phyloP scores from a whole-genome alignment of 2,113 vertebrate species.

The Sorex araneus region DNA sequence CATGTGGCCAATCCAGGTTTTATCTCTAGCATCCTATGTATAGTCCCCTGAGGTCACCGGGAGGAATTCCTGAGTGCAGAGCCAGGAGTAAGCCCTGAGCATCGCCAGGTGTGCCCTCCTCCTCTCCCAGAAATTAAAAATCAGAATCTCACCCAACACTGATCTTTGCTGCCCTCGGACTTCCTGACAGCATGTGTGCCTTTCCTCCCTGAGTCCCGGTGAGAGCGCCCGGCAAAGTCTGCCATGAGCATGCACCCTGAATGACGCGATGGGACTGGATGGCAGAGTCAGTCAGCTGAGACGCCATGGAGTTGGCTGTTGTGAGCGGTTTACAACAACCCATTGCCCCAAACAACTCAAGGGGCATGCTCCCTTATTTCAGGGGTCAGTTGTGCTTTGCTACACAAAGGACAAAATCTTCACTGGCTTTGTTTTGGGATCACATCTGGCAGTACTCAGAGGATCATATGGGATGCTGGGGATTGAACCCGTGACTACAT shows the following conservation, averaged over 20 bases:
- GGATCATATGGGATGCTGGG: too few species aligned
- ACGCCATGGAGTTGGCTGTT: background rate
- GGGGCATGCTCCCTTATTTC: background rate
- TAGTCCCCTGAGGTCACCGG: too few species aligned
- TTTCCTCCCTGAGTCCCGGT: background rate
- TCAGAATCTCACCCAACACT: background rate
- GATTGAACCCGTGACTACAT: too few species aligned
- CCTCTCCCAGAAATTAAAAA: background rate
- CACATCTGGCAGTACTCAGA: too few species aligned
- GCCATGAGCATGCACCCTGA: background rate
- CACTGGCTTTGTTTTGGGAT: too few species aligned
- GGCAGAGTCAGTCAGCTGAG: too few species aligned
- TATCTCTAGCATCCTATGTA: too few species aligned
- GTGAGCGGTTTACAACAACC: background rate
- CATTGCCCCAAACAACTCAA: background rate
- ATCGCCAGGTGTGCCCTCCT: too few species aligned
- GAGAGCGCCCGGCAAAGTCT: background rate
- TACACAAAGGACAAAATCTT: background rate
- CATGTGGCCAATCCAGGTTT: too few species aligned
- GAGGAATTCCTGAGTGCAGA: too few species aligned
- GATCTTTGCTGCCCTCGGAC: background rate
- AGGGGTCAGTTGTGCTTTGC: background rate
- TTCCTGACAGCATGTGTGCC: background rate
- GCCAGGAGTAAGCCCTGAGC: too few species aligned
- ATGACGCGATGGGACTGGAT: background rate